phyloP scores from a whole-genome alignment of 1,140 invertebrate species.

The Laupala kohalensis region DNA sequence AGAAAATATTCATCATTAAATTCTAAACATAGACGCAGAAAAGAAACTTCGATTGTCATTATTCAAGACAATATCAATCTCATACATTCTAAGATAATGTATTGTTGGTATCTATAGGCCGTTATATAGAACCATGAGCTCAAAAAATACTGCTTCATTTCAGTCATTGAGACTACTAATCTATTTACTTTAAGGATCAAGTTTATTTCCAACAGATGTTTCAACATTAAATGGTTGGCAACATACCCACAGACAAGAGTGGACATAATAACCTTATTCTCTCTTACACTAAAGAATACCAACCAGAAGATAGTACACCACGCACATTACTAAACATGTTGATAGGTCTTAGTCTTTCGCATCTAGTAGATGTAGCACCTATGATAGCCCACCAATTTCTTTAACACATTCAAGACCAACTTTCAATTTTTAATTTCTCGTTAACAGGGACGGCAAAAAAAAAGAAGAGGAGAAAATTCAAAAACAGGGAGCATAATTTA shows the following conservation, averaged over 20 bases:
- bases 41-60: not conserved
- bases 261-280: no score
- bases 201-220: not conserved
- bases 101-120: not conserved
- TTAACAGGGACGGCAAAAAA: slow-evolving; percentile 11
- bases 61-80: not conserved
- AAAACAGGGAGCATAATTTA: not conserved
- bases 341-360: not conserved
- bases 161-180: not conserved
- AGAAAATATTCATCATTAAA: no score
- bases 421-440: not conserved
- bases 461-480: no score
- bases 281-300: no score
- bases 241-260: no score
- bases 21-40: not conserved
- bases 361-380: not conserved
- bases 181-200: not conserved
- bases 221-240: not conserved
- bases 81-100: not conserved
- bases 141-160: slow-evolving; percentile 10
- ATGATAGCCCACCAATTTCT: not conserved
- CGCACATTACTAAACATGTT: not conserved
- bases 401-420: not conserved
- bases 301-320: not conserved
- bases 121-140: slow-evolving; percentile 6